Conservation (phyloP, 2,113 vertebrate genomes). For the Pomatorhinus ruficollis region DNA sequence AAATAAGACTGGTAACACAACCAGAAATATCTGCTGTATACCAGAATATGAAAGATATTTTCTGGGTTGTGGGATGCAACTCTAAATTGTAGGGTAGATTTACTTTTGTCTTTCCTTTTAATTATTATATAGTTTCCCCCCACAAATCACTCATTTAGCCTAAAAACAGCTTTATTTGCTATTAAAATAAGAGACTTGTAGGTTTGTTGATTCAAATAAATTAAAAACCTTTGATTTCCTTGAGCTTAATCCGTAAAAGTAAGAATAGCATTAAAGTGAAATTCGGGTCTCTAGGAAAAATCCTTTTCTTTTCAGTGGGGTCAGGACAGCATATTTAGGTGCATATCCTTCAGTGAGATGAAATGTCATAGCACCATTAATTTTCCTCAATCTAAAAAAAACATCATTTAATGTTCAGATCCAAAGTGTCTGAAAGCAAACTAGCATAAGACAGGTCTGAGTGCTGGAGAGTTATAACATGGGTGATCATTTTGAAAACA, state of each 20-base stretch:
- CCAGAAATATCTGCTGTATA: neutral
- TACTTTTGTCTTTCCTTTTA: neutral
- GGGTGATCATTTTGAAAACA: neutral
- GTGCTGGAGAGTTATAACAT: neutral
- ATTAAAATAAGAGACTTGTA: neutral
- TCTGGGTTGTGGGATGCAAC: neutral
- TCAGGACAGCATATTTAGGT: neutral
- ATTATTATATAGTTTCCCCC: neutral
- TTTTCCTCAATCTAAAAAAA: slow-evolving; percentile 10
- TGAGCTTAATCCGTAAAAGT: neutral
- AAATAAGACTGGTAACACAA: neutral
- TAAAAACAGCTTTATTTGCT: neutral
- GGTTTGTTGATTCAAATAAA: neutral
- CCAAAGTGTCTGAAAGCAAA: neutral
- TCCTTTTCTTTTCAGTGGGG: neutral
- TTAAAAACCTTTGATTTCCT: neutral
- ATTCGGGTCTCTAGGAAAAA: neutral
- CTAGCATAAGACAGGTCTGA: neutral
- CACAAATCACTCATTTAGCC: neutral
- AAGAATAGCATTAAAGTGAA: neutral
- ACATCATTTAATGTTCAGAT: neutral
- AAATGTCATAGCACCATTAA: neutral
- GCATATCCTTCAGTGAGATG: neutral
- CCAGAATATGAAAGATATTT: neutral
- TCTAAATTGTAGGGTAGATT: neutral